phyloP scores from a whole-genome alignment of 2,113 vertebrate species.

The Sinosuthora webbiana region DNA sequence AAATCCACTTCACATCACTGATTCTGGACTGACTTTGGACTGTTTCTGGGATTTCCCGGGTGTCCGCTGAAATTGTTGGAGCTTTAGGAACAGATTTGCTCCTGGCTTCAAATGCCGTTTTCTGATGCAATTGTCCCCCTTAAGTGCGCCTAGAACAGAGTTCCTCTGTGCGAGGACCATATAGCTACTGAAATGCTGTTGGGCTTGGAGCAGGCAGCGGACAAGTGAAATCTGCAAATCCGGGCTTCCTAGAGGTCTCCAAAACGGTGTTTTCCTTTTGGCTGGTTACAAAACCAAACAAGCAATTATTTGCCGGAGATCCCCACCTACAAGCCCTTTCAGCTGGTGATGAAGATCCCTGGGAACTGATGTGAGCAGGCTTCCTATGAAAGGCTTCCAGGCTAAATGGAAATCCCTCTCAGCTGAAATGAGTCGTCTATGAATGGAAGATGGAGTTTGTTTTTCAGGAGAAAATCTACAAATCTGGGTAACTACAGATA shows the following conservation, averaged over 20 bases:
- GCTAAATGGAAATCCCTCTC: not conserved
- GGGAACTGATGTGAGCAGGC: not conserved
- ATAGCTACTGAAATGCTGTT: not conserved
- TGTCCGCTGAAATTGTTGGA: not conserved
- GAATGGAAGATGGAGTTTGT: not conserved
- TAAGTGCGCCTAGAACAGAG: not conserved
- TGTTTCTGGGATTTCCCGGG: conserved; percentile 18
- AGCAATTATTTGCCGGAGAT: not conserved
- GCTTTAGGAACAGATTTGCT: conserved; percentile 49
- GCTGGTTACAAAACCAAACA: not conserved
- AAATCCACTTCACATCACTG: conserved; percentile 24
- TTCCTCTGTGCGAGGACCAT: not conserved
- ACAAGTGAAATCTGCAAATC: not conserved
- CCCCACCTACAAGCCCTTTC: not conserved
- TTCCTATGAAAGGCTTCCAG: not conserved
- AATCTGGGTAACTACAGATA: not conserved
- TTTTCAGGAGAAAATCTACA: not conserved
- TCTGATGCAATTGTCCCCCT: not conserved
- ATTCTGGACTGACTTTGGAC: conserved; percentile 7
- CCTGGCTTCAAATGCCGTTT: not conserved
- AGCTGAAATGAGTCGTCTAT: rapidly evolving
- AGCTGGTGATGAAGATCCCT: not conserved
- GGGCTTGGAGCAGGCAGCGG: not conserved
- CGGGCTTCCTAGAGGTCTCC: not conserved
- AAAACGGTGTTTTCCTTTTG: not conserved